Conservation (phyloP, 2,797 vertebrate species). For the Serranus cabrilla region DNA sequence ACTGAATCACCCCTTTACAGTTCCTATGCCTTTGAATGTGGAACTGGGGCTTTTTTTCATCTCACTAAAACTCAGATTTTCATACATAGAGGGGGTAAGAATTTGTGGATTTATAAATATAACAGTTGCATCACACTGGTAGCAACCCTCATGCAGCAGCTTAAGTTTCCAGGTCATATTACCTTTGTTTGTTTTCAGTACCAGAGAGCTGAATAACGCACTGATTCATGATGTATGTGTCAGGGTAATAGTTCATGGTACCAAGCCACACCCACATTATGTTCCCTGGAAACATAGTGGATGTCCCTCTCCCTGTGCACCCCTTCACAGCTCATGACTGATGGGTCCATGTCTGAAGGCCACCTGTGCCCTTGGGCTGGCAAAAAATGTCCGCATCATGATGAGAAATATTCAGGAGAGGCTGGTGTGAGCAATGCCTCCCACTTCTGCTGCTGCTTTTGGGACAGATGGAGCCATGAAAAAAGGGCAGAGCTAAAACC, state of each 20-base stretch:
- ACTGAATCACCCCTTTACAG: slow-evolving; percentile 50
- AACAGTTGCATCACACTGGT: slow-evolving; percentile 39
- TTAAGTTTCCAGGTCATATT: slow-evolving; percentile 14
- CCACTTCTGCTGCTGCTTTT: slow-evolving; percentile 14
- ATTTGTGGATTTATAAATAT: slow-evolving; percentile 59
- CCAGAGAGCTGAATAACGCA: slow-evolving; percentile 28
- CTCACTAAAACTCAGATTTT: slow-evolving; percentile 31
- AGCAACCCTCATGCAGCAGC: slow-evolving; percentile 6
- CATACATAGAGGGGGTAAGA: slow-evolving; percentile 13
- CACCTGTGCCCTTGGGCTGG: slow-evolving; percentile 73
- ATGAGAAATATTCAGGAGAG: slow-evolving; percentile 46
- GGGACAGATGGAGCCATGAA: slow-evolving; percentile 36
- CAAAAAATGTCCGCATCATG: slow-evolving; percentile 46
- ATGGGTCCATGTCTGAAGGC: slow-evolving; percentile 67
- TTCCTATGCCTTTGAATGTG: slow-evolving; percentile 45
- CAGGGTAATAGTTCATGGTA: slow-evolving; percentile 53
- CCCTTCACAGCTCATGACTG: slow-evolving; percentile 62
- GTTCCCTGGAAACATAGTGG: slow-evolving; percentile 48
- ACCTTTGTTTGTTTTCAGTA: slow-evolving; percentile 17
- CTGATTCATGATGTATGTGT: slow-evolving; percentile 42
- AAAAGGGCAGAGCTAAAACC: slow-evolving; percentile 29
- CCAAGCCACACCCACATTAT: slow-evolving; percentile 46
- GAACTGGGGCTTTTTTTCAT: slow-evolving; percentile 20
- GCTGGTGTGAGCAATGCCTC: slow-evolving; percentile 42
- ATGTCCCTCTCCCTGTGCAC: slow-evolving; percentile 21